Conservation (phyloP, 2,797 vertebrate genomes). For the Astyanax mexicanus region DNA sequence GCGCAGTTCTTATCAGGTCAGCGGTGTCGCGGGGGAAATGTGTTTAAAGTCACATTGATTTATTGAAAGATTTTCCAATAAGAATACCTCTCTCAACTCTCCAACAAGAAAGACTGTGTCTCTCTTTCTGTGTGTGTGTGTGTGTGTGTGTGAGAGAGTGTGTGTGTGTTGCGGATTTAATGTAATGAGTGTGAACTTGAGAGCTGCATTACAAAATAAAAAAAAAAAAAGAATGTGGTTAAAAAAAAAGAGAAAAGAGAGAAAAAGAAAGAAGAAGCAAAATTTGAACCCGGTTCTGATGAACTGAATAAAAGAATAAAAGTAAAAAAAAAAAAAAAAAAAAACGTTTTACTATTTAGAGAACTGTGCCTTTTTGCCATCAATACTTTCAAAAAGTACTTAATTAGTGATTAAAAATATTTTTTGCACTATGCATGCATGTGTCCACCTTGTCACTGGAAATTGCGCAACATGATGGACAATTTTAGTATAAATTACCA, state of each 20-base stretch:
- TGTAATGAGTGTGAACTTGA: slow-evolving; percentile 47
- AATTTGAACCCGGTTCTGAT: slow-evolving; percentile 64
- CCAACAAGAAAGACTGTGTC: slow-evolving; percentile 60
- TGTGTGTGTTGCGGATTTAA: slow-evolving; percentile 26
- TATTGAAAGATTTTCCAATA: slow-evolving; percentile 90
- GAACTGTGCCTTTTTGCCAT: no score
- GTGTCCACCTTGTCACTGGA: no score
- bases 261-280: not conserved
- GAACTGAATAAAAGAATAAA: slow-evolving; percentile 71
- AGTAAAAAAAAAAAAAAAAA: no score
- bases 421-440: no score
- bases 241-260: slow-evolving; percentile 38
- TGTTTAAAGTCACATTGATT: slow-evolving; percentile 90
- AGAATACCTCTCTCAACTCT: slow-evolving; percentile 81
- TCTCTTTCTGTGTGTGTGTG: slow-evolving; percentile 33
- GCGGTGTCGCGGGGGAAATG: slow-evolving; percentile 84
- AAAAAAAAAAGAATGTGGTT: slow-evolving; percentile 23
- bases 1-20: slow-evolving; percentile 88
- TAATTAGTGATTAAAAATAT: no score
- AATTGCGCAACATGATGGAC: no score
- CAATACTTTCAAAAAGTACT: no score
- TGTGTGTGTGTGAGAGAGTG: slow-evolving; percentile 28
- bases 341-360: no score
- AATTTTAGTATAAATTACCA: no score
- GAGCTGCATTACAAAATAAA: slow-evolving; percentile 43